phyloP scores from a whole-genome alignment of 2,888 invertebrate species.

The Romanomermis culicivorax region DNA sequence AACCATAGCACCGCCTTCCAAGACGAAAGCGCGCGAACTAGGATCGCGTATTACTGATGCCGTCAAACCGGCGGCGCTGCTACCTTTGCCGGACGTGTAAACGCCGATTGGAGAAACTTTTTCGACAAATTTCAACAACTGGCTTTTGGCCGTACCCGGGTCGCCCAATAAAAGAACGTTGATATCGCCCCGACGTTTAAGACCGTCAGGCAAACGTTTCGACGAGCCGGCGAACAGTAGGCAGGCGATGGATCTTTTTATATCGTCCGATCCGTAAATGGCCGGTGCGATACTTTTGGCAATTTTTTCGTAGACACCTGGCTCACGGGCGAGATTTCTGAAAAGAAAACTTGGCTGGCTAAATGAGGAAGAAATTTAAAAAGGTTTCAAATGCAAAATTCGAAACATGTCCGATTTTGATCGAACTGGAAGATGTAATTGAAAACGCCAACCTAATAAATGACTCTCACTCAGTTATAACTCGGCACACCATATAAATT shows the following conservation, averaged over 20 bases:
- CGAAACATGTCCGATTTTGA: neutral
- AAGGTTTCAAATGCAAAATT: neutral
- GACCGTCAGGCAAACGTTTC: slow-evolving; percentile 63
- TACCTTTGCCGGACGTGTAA: slow-evolving; percentile 98
- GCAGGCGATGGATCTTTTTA: slow-evolving; percentile 88
- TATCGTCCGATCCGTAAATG: slow-evolving; percentile 75
- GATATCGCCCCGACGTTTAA: slow-evolving; percentile 84
- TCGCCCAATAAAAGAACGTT: slow-evolving; percentile 84
- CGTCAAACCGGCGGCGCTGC: slow-evolving; percentile 92
- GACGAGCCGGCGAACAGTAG: slow-evolving; percentile 68
- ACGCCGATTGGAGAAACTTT: slow-evolving; percentile 65
- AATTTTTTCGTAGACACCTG: slow-evolving; percentile 67
- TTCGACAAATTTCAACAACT: slow-evolving; percentile 88
- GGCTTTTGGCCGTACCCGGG: slow-evolving; percentile 98
- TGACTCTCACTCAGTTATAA: too few relatives aligned
- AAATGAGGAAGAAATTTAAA: too few relatives aligned
- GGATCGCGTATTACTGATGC: slow-evolving; percentile 91
- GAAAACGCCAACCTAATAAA: too few relatives aligned
- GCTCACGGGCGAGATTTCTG: slow-evolving; percentile 55
- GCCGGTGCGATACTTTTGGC: slow-evolving; percentile 83
- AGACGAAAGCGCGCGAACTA: slow-evolving; percentile 71
- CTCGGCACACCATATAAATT: too few relatives aligned
- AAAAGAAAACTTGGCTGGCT: too few relatives aligned
- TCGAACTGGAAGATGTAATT: neutral
- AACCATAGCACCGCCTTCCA: slow-evolving; percentile 99